Evolutionary conservation across 1,140 invertebrate genomes (phyloP).

Genomic region (Lineus longissimus): DNA sequence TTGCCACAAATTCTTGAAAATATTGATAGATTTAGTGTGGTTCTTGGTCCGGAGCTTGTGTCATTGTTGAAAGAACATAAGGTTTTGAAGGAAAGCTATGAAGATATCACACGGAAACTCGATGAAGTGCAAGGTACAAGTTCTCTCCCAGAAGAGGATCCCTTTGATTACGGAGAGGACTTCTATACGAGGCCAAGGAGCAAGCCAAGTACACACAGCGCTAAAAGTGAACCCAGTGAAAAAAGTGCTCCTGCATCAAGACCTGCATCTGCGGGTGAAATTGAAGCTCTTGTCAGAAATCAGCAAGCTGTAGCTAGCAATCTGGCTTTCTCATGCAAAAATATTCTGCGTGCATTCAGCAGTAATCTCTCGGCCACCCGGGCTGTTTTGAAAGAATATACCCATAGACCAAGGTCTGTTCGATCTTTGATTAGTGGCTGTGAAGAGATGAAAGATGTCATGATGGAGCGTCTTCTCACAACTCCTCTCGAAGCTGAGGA

Average conservation of each 20-base stretch:
- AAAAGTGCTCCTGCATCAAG: slow-evolving; percentile 13
- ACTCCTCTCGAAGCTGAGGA: slow-evolving; percentile 51
- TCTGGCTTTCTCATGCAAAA: slow-evolving; percentile 44
- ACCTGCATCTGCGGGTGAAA: slow-evolving; percentile 22
- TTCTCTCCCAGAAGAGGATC: not conserved
- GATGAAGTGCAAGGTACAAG: not conserved
- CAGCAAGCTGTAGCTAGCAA: slow-evolving; percentile 39
- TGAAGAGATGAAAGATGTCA: slow-evolving; percentile 42
- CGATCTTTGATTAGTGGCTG: slow-evolving; percentile 29
- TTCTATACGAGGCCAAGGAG: not conserved
- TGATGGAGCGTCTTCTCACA: slow-evolving; percentile 45
- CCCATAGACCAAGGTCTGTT: slow-evolving; percentile 10
- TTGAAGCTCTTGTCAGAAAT: slow-evolving; percentile 35
- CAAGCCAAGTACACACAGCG: slow-evolving; percentile 5
- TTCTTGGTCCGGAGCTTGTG: slow-evolving; percentile 38
- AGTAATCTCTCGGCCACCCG: slow-evolving; percentile 40
- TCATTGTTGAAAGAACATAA: slow-evolving; percentile 40
- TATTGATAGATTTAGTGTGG: slow-evolving; percentile 37
- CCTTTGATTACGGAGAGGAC: not conserved
- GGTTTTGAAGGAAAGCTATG: slow-evolving; percentile 34
- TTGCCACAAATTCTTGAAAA: slow-evolving; percentile 45
- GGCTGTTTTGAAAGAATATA: slow-evolving; percentile 22
- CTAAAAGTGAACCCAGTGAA: slow-evolving; percentile 22
- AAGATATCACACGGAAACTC: slow-evolving; percentile 23
- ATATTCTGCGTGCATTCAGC: slow-evolving; percentile 41